Conservation (phyloP, 2,797 vertebrate genomes). For the Sebastes cheni region DNA sequence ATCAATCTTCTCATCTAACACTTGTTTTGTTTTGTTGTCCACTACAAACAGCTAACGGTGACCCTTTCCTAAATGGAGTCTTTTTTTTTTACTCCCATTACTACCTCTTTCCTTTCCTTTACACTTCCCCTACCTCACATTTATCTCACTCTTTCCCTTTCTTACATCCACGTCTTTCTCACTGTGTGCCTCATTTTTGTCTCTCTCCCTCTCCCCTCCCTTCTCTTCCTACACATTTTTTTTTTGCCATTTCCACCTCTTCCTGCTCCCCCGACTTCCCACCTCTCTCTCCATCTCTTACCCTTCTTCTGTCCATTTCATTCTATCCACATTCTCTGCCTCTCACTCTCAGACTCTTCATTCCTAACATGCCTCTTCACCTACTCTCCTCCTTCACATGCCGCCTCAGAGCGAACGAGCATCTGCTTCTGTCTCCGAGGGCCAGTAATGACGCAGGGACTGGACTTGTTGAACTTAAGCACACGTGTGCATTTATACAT, state of each 20-base stretch:
- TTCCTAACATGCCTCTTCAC: not conserved
- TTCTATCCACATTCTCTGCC: not conserved
- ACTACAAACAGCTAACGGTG: not conserved
- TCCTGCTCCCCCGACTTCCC: not conserved
- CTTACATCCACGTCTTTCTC: not conserved
- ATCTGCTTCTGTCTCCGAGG: constrained; percentile 36
- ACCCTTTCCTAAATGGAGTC: not conserved
- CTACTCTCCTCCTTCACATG: constrained; percentile 5
- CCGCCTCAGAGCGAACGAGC: constrained; percentile 4
- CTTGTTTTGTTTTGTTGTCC: not conserved
- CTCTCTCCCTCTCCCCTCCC: not conserved
- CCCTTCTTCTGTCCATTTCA: not conserved
- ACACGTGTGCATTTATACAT: constrained; percentile 20
- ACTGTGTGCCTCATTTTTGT: not conserved
- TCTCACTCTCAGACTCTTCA: not conserved
- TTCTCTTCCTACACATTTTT: not conserved
- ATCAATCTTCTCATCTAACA: not conserved
- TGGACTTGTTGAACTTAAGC: constrained; percentile 18
- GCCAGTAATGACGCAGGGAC: constrained; percentile 7
- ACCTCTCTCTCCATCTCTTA: not conserved
- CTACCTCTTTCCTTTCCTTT: not conserved
- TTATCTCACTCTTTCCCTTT: not conserved
- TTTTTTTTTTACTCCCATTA: not conserved
- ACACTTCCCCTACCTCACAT: not conserved
- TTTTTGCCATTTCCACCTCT: not conserved